A percentile compares a stretch with the other conserved stretches of the same genome.
Conservation (phyloP, 1,140 invertebrate genomes). For the Heliothis virescens region DNA sequence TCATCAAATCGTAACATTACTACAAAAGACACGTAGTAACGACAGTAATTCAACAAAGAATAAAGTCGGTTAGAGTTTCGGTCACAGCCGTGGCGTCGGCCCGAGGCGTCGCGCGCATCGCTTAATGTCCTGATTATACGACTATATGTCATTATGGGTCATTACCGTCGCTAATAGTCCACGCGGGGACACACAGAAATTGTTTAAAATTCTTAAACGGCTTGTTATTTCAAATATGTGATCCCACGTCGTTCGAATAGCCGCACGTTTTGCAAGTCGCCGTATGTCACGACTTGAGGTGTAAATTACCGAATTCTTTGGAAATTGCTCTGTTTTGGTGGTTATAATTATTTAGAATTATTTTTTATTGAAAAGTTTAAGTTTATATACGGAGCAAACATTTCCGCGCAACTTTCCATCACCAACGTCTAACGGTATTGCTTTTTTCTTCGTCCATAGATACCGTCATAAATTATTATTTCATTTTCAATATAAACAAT, state of each 20-base stretch:
- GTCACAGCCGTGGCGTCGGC: conserved; percentile 43
- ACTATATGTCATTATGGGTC: conserved; percentile 76
- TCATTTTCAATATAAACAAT: too few species aligned
- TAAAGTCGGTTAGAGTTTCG: conserved; percentile 17
- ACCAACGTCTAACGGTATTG: too few species aligned
- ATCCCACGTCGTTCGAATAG: conserved; percentile 59
- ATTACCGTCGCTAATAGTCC: conserved; percentile 80
- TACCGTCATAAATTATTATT: too few species aligned
- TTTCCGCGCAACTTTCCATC: too few species aligned
- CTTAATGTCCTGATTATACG: conserved; percentile 73
- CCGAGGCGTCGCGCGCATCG: conserved; percentile 56
- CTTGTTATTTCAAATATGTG: conserved; percentile 69
- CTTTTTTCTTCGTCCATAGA: too few species aligned
- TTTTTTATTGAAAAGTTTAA: too few species aligned
- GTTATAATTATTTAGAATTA: neutral
- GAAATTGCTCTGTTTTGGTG: conserved; percentile 12
- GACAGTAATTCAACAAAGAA: conserved; percentile 10
- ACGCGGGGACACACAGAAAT: conserved; percentile 72
- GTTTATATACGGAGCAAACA: too few species aligned
- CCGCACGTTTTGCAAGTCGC: conserved; percentile 18
- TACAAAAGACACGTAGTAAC: conserved; percentile 12
- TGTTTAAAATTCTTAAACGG: conserved; percentile 70
- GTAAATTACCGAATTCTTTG: conserved; percentile 29
- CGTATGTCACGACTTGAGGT: conserved; percentile 30
- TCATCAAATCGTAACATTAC: neutral